These are phyloP conservation scores for Atrichornis clamosus DNA, from an alignment of 2,113 vertebrate species.

Conservation along the genomic window DNA sequence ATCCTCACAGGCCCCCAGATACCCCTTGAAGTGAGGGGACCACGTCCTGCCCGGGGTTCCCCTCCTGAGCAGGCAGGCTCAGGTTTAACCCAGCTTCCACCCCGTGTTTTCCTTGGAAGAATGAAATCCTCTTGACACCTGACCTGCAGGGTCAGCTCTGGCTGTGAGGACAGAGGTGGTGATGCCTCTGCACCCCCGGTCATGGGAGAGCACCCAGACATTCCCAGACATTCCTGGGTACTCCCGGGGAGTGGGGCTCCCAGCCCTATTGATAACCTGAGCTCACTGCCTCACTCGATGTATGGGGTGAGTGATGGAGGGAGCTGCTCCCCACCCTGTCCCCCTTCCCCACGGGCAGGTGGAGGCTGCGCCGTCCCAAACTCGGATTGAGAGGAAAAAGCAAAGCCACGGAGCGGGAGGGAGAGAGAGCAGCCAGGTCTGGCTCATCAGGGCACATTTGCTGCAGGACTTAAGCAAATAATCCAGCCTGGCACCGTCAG, in stretches of 20 bases:
- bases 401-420: background rate
- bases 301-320: background rate
- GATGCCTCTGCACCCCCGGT: background rate
- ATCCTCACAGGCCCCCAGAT: background rate
- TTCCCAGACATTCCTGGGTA: background rate
- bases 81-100: background rate
- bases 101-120: background rate
- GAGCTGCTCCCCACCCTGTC: background rate
- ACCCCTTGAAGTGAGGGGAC: background rate
- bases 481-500: background rate
- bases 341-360: background rate
- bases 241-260: background rate
- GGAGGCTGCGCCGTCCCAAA: background rate
- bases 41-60: background rate
- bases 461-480: background rate
- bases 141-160: background rate
- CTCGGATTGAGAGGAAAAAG: rapidly evolving
- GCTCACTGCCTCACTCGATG: rapidly evolving
- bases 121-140: background rate
- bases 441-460: background rate
- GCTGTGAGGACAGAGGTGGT: rapidly evolving
- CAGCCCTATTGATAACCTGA: background rate
- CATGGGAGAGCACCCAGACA: background rate
- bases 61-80: background rate
- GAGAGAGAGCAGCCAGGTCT: background rate